phyloP scores from a whole-genome alignment of 1,140 invertebrate species.

The Hycleus cichorii region DNA sequence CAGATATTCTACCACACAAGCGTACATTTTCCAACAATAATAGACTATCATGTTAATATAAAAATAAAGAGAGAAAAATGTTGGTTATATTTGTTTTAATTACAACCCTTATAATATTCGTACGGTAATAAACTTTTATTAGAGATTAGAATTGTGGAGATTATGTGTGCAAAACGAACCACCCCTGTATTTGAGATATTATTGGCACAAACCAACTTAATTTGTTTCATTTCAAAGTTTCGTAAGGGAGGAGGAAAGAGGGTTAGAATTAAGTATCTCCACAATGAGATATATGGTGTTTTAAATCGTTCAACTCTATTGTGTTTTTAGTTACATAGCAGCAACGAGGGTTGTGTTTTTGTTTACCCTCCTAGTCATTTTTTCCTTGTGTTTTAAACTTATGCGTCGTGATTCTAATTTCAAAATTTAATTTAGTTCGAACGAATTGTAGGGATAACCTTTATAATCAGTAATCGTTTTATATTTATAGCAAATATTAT shows the following conservation, averaged over 20 bases:
- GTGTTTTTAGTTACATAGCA: slow-evolving; percentile 1
- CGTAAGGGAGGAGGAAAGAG: not conserved
- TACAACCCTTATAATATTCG: not conserved
- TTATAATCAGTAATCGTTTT: no score
- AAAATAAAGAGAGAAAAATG: no score
- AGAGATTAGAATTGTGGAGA: not conserved
- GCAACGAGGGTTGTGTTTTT: no score
- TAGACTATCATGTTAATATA: no score
- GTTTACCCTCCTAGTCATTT: no score
- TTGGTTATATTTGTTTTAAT: not conserved
- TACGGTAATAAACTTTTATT: not conserved
- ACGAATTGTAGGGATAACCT: no score
- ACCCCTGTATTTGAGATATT: not conserved
- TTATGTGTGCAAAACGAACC: not conserved
- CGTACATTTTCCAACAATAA: no score
- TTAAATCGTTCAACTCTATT: slow-evolving; percentile 5
- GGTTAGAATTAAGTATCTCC: slow-evolving; percentile 2
- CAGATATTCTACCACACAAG: no score
- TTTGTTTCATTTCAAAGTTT: not conserved
- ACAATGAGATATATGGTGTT: not conserved
- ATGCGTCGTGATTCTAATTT: no score
- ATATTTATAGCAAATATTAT: no score
- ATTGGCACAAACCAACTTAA: not conserved
- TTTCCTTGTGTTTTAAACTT: no score
- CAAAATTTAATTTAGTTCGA: no score